A percentile compares a stretch with the other conserved stretches of the same genome.
Conservation (phyloP, 1,140 invertebrate genomes). For the Sipha flava region DNA sequence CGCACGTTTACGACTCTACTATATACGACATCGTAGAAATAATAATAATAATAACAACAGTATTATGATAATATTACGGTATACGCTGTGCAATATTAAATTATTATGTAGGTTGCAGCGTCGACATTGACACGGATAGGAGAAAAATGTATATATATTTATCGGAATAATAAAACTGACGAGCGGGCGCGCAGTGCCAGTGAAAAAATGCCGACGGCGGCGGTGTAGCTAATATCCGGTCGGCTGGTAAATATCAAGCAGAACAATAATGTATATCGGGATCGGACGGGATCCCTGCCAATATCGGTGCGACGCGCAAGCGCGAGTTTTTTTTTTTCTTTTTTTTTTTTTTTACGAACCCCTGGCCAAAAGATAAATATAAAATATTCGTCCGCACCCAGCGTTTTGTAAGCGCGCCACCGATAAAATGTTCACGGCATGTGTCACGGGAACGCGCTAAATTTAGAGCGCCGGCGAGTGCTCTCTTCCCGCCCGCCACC, state of each 20-base stretch:
- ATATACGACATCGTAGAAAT: too few relatives aligned
- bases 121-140: background rate
- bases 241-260: conserved; percentile 24
- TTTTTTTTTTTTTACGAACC: conserved; percentile 16
- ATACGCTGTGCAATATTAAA: too few relatives aligned
- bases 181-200: background rate
- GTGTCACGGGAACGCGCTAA: conserved; percentile 23
- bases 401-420: conserved; percentile 10
- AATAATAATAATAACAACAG: too few relatives aligned
- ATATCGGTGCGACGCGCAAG: background rate
- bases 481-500: background rate
- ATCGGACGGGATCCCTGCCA: conserved; percentile 4
- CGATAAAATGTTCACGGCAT: conserved; percentile 28
- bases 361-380: conserved; percentile 33
- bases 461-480: conserved; percentile 5
- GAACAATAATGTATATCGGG: conserved; percentile 10
- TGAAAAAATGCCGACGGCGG: background rate
- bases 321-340: background rate
- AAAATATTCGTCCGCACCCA: conserved; percentile 1
- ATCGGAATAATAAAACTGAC: background rate
- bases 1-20: too few relatives aligned
- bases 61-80: too few relatives aligned
- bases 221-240: conserved; percentile 16
- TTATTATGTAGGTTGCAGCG: background rate
- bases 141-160: background rate